These are phyloP conservation scores for Cantharis nigra DNA, from an alignment of 2,888 invertebrate species.

Conservation along the genomic window DNA sequence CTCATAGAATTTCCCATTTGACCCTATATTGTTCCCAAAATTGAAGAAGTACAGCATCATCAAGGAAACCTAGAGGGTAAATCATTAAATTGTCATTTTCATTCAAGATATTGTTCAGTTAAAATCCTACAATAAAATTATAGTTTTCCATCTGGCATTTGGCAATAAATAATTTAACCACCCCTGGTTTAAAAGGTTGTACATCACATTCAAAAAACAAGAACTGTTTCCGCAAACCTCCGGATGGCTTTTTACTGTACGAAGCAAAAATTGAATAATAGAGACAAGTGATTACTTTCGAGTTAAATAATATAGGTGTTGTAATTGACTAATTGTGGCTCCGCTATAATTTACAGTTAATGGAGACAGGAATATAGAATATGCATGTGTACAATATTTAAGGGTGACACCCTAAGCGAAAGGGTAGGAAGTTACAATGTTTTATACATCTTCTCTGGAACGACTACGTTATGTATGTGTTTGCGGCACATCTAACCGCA, in stretches of 20 bases:
- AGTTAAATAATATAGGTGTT: slow-evolving; percentile 35
- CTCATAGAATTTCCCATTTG: no score
- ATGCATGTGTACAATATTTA: slow-evolving; percentile 46
- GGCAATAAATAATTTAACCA: background rate
- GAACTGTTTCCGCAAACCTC: background rate
- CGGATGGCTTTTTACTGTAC: background rate
- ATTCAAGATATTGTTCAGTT: background rate
- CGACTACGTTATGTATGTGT: slow-evolving; percentile 26
- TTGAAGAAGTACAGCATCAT: no score
- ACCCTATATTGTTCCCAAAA: no score
- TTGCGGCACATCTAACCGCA: slow-evolving; percentile 11
- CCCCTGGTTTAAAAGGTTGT: background rate
- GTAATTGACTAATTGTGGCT: slow-evolving; percentile 53
- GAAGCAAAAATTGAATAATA: background rate
- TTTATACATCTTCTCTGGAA: slow-evolving; percentile 49
- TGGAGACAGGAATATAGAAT: slow-evolving; percentile 49
- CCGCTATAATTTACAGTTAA: slow-evolving; percentile 49
- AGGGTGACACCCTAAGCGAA: slow-evolving; percentile 47
- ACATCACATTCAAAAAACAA: background rate
- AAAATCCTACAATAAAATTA: background rate
- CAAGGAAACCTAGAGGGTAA: background rate
- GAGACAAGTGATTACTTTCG: background rate
- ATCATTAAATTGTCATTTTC: background rate
- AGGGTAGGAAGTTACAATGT: slow-evolving; percentile 52
- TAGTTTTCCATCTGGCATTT: background rate